phyloP scores from a whole-genome alignment of 2,888 invertebrate genomes.

The Thecophora atra region DNA sequence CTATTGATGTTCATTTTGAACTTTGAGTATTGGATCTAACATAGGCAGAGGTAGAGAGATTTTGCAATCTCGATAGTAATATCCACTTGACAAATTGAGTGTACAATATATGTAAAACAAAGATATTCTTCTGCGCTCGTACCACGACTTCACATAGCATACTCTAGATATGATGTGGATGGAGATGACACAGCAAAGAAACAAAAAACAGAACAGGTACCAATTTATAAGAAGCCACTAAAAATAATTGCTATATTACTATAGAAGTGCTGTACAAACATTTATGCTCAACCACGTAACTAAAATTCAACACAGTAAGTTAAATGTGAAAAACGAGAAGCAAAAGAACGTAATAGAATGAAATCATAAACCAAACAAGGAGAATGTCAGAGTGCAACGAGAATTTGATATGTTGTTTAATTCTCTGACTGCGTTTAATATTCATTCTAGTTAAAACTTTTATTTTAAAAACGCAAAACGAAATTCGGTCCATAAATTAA shows the following conservation, averaged over 20 bases:
- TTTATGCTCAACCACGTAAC: not conserved
- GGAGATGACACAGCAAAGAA: not conserved
- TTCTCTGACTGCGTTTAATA: not conserved
- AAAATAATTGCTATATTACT: not conserved
- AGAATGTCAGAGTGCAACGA: slow-evolving; percentile 12
- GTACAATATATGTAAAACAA: slow-evolving; percentile 33
- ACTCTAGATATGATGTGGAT: slow-evolving; percentile 37
- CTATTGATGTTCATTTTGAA: not conserved
- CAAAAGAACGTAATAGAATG: slow-evolving; percentile 27
- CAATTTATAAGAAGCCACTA: slow-evolving; percentile 19
- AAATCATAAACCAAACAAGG: slow-evolving; percentile 16
- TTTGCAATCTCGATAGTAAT: not conserved
- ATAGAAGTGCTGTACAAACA: slow-evolving; percentile 19
- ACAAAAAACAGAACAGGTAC: not conserved
- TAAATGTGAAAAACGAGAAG: slow-evolving; percentile 20
- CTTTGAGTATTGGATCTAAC: not conserved
- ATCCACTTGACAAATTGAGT: slow-evolving; percentile 23
- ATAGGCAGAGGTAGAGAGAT: not conserved
- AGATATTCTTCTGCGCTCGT: slow-evolving; percentile 2
- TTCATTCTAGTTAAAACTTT: too few species aligned
- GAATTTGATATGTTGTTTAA: slow-evolving; percentile 7
- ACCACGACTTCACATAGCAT: slow-evolving; percentile 66
- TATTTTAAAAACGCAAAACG: too few species aligned
- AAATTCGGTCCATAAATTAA: too few species aligned
- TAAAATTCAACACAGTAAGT: not conserved